A percentile compares a stretch with the other conserved stretches of the same genome.
Conservation (phyloP, 1,140 invertebrate species). For the Heliconius eleuchia region DNA sequence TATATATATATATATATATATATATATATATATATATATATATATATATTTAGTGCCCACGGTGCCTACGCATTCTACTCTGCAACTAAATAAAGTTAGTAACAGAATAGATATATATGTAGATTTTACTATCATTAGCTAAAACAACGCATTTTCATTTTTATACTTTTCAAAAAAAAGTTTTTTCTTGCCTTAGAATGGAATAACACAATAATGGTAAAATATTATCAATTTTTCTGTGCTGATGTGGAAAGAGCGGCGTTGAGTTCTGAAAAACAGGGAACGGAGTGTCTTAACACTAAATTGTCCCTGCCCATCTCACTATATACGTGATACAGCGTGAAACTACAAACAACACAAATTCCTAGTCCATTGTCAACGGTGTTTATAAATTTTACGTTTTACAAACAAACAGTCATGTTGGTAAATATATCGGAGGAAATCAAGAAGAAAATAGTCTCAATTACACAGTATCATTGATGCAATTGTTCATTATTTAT, state of each 20-base stretch:
- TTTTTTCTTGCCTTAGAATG: too few relatives aligned
- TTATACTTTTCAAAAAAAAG: too few relatives aligned
- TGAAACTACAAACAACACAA: not conserved
- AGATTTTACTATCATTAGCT: too few relatives aligned
- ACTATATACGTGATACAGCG: not conserved
- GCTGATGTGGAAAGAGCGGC: not conserved
- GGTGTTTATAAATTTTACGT: not conserved
- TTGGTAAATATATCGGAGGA: not conserved
- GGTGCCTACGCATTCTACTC: too few relatives aligned
- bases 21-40: too few relatives aligned
- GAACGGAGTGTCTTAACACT: not conserved
- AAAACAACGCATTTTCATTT: too few relatives aligned
- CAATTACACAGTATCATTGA: not conserved
- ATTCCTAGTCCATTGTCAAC: not conserved
- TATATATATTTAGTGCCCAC: too few relatives aligned
- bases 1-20: too few relatives aligned
- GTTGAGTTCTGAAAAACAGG: not conserved
- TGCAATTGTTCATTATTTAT: too few relatives aligned
- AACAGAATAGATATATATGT: too few relatives aligned
- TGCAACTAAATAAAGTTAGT: too few relatives aligned
- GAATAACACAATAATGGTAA: too few relatives aligned
- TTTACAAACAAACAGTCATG: not conserved
- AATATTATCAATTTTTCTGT: not conserved
- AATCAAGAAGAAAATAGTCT: not conserved
- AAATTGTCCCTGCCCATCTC: not conserved